Percentiles rank a stretch among this genome's conserved stretches.
phyloP scores from a whole-genome alignment of 2,113 vertebrate genomes.

The Neolamprologus caudopunctatus region DNA sequence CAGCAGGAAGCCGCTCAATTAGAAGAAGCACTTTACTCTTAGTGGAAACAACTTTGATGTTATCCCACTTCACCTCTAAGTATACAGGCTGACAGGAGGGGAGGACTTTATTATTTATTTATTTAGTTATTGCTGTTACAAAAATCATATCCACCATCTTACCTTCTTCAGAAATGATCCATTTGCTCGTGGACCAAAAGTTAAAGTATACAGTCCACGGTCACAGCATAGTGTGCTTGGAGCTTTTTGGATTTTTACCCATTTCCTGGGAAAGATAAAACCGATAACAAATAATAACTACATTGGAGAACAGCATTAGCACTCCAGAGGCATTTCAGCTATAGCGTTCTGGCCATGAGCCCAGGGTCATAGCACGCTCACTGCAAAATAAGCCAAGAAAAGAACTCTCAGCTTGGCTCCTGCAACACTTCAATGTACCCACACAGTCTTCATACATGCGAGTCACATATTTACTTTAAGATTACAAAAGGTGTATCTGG shows the following conservation, averaged over 20 bases:
- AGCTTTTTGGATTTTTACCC: not conserved
- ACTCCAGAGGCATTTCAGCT: not conserved
- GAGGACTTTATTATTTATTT: not conserved
- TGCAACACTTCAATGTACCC: not conserved
- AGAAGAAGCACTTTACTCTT: not conserved
- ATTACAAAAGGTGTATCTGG: not conserved
- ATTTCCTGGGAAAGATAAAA: not conserved
- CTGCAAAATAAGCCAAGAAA: not conserved
- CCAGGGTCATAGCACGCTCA: not conserved
- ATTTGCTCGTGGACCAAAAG: not conserved
- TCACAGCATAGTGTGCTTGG: not conserved
- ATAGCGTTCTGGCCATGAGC: not conserved
- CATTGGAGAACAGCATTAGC: not conserved
- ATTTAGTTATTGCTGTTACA: not conserved
- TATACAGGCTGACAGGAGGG: not conserved
- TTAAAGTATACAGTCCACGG: not conserved
- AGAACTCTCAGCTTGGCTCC: not conserved
- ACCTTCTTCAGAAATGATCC: not conserved
- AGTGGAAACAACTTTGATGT: not conserved
- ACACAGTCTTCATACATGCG: not conserved
- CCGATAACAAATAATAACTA: not conserved
- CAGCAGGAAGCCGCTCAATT: not conserved
- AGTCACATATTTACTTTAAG: not conserved
- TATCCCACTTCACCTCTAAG: not conserved
- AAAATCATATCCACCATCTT: not conserved